These are phyloP conservation scores for Drosophila novamexicana DNA, from an alignment of 1,140 invertebrate species.

Conservation along the genomic window DNA sequence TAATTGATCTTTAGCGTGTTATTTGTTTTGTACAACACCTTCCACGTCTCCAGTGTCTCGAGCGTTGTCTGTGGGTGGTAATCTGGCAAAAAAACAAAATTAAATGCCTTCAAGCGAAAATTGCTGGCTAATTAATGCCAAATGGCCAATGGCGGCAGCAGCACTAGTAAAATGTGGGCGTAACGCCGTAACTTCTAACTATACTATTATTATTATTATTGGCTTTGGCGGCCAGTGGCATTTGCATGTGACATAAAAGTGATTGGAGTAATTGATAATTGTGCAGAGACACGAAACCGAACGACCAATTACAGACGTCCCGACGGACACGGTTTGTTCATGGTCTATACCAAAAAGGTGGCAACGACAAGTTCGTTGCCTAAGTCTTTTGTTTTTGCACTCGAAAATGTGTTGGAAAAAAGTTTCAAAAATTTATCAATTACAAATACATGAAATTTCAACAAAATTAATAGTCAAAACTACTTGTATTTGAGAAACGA, in stretches of 20 bases:
- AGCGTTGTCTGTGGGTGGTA: conserved; percentile 42
- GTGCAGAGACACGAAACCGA: conserved; percentile 72
- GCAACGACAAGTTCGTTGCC: conserved; percentile 56
- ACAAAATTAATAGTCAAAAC: conserved; percentile 17
- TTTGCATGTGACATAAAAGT: conserved; percentile 81
- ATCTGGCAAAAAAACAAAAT: conserved; percentile 30
- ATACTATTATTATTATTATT: conserved; percentile 51
- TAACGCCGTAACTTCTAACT: conserved; percentile 45
- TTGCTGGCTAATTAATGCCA: conserved; percentile 59
- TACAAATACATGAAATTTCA: conserved; percentile 63
- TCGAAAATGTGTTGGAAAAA: conserved; percentile 4
- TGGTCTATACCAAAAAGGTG: conserved; percentile 35
- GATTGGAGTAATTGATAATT: conserved; percentile 82
- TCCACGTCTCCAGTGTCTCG: conserved; percentile 27
- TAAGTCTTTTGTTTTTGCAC: conserved; percentile 52
- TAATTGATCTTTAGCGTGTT: conserved; percentile 58
- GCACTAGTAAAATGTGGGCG: conserved; percentile 32
- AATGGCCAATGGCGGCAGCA: conserved; percentile 32
- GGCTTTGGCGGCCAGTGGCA: conserved; percentile 42
- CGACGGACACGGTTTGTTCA: conserved; percentile 12
- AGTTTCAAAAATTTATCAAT: conserved; percentile 40
- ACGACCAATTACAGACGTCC: conserved; percentile 59
- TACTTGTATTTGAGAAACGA: conserved; percentile 7
- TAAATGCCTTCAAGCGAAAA: conserved; percentile 43
- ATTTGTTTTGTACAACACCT: conserved; percentile 54